Evolutionary conservation across 2,113 vertebrate genomes (phyloP), one percentile per base, ranked within the genome.

Genomic region (Mobula birostris): DNA sequence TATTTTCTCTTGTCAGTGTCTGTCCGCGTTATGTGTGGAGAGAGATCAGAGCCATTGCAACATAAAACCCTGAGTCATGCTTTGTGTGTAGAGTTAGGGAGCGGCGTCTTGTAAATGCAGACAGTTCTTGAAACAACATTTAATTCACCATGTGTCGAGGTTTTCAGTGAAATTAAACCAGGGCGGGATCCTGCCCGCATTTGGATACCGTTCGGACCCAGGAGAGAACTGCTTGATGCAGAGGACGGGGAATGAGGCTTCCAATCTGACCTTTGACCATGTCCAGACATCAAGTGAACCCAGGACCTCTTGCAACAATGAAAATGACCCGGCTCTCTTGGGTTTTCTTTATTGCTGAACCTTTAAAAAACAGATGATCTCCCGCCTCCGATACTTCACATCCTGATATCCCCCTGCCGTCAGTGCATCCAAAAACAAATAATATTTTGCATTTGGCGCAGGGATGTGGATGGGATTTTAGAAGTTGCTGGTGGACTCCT

Each of bases 31-130:
- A 36, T 68, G 29, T 36, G 21, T 92, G 21, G 1, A 40, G 40
- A 17, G 90, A 72, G 90, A 5, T 70, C n/a, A 21, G 7, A 92
- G 63, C 91, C 21, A 7, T 2, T 56, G 6, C 90, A 21, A 72
- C 17, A 92, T 1, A 76, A 93, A 93, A 36, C 9, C 91, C 91
- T 93, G 91, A 93, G 91, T 93, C 91, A 93, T 29, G 68, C 11
- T 74, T 56, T 74, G 63, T 7, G 61, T 91, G 17, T 32, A 63
- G 32, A 40, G 0, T 72, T 48, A 27, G 68, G 32, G 90, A 61
- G 6, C 58, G 83, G 83, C 27, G 21, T 24, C 14, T n/a, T 29
- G 83, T 15, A 5, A 61, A 88, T 5, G 7, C 83, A n/a, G 83
- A 17, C 58, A 29, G 56, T 85, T 5, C 21, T n/a, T 63, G 58